Evolutionary conservation across 2,888 invertebrate species (phyloP).

Genomic region (Morinoia aosen): DNA sequence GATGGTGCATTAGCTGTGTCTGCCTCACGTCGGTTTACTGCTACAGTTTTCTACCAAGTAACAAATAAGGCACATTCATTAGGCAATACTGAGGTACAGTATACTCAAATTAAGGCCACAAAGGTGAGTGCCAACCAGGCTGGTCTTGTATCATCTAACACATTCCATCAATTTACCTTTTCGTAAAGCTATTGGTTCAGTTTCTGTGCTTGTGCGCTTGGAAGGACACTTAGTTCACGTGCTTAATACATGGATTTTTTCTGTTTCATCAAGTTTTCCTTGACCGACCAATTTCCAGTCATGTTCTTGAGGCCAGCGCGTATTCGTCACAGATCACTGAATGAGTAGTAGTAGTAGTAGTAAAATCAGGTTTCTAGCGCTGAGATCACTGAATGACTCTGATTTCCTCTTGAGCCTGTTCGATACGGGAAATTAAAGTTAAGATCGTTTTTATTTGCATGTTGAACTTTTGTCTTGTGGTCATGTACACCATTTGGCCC

Average conservation of each 20-base stretch:
- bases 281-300: too few relatives aligned
- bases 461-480: too few relatives aligned
- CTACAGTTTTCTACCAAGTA: background rate
- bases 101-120: conserved; percentile 20
- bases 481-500: too few relatives aligned
- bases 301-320: too few relatives aligned
- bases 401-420: too few relatives aligned
- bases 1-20: background rate
- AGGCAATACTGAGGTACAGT: conserved; percentile 36
- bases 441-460: too few relatives aligned
- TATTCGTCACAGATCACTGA: too few relatives aligned
- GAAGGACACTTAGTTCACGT: background rate
- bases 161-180: background rate
- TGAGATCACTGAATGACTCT: too few relatives aligned
- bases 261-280: background rate
- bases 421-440: too few relatives aligned
- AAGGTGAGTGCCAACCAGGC: background rate
- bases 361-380: too few relatives aligned
- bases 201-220: background rate
- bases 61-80: conserved; percentile 28
- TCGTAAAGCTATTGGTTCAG: background rate
- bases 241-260: background rate
- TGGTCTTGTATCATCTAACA: background rate
- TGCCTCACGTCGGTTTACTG: background rate
- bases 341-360: too few relatives aligned